Conservation (phyloP, 2,113 vertebrate genomes). For the Menidia beryllina region DNA sequence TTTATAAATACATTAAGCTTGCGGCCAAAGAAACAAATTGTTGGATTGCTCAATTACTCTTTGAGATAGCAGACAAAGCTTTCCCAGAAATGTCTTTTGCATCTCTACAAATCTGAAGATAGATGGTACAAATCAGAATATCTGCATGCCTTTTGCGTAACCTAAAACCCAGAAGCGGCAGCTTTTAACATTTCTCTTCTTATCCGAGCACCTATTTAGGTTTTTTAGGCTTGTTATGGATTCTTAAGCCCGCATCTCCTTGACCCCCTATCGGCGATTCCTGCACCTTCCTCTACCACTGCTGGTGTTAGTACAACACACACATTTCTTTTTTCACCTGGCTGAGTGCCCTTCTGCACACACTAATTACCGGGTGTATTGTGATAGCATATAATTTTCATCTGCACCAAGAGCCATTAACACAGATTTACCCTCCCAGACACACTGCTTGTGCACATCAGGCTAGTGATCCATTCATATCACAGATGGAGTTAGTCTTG, state of each 20-base stretch:
- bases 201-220: constrained; percentile 24
- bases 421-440: constrained; percentile 16
- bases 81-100: constrained; percentile 18
- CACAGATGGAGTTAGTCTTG: constrained; percentile 55
- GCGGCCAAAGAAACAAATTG: constrained; percentile 48
- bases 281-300: constrained; percentile 3
- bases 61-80: constrained; percentile 49
- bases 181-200: constrained; percentile 12
- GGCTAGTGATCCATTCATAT: constrained; percentile 50
- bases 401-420: constrained; percentile 50
- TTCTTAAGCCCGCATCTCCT: constrained; percentile 16
- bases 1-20: constrained; percentile 44
- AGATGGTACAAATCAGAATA: constrained; percentile 27
- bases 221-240: constrained; percentile 11
- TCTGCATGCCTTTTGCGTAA: constrained; percentile 17
- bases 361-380: constrained; percentile 43
- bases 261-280: constrained; percentile 43
- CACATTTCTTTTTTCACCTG: neutral
- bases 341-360: constrained; percentile 22
- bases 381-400: constrained; percentile 48
- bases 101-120: constrained; percentile 31
- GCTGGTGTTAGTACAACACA: constrained; percentile 29
- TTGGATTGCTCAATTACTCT: constrained; percentile 36
- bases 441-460: constrained; percentile 30
- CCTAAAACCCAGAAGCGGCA: constrained; percentile 27